Base-by-base conservation (phyloP, 2,888 invertebrate species). In the Alcis repandata region DNA sequence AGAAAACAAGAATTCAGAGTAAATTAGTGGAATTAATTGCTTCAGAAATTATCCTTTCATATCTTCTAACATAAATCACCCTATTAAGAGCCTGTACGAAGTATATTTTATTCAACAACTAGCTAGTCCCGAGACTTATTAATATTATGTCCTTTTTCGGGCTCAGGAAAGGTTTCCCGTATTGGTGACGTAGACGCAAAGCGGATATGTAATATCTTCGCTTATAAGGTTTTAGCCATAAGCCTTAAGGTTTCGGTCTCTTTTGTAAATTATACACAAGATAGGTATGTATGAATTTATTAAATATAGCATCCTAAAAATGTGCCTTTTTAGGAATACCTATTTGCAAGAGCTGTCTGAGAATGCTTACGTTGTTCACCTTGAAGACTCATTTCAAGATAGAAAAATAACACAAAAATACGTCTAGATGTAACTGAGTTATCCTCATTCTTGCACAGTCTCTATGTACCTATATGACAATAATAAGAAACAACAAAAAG, bases 21-120 rank as follows among this genome's bases (percentile, higher is more conserved):
- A 15, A 40, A 40, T 4, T 40, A 40, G 15, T 6, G 4, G 13
- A 15, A 15, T 40, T 8, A 40, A 3, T 40, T 15, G 1, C 10
- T 40, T 4, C 13, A 15, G 3, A 27, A 40, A 13, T 8, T 11
- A 45, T 58, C 57, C 10, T 63, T 58, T 46, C 40, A 58, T 58
- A 58, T 53, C 58, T 53, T 45, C 27, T 53, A 20, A 33, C 46
- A 40, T 53, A 64, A 59, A 49, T 59, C 46, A 63, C 46, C 54
- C 43, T 56, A 63, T 57, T 62, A 62, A 48, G 48, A 46, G 41
- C 33, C 54, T 43, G 43, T 57, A 56, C 56, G 62, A 56, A 49
- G 62, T 41, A 62, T 62, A 56, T 56, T 56, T 62, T 62, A 62
- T 62, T 62, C 62, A 62, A 57, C 56, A 56, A 49, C 56, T 56